Conservation (phyloP, 1,140 invertebrate genomes). For the Drosophila miranda region DNA sequence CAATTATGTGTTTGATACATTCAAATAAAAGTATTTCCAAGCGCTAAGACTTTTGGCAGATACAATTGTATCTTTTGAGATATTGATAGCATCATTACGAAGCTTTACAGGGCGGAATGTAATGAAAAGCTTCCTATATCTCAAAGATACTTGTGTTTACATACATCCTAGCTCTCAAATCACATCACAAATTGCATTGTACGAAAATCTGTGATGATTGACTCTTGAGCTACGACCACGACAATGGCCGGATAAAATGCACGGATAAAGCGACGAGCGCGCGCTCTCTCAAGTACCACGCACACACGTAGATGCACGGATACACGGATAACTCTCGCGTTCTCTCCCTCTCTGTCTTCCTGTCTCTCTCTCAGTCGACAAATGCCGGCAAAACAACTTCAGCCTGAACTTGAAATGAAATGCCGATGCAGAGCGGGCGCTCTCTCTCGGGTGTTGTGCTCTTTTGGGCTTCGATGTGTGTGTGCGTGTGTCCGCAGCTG, state of each 20-base stretch:
- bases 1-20: too few species aligned
- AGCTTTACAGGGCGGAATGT: too few species aligned
- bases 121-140: too few species aligned
- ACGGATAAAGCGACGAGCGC: constrained; percentile 50
- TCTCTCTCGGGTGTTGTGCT: constrained; percentile 24
- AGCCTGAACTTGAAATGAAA: constrained; percentile 76
- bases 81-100: too few species aligned
- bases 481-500: constrained; percentile 24
- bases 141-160: too few species aligned
- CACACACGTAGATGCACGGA: constrained; percentile 14
- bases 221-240: constrained; percentile 22
- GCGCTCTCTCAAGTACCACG: constrained; percentile 28
- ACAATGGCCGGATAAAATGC: constrained; percentile 52
- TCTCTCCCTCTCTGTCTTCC: constrained; percentile 13
- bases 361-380: constrained; percentile 18
- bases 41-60: too few species aligned
- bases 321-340: constrained; percentile 4
- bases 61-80: too few species aligned
- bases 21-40: too few species aligned
- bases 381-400: constrained; percentile 76
- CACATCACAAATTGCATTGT: background rate
- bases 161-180: background rate
- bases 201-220: constrained; percentile 18
- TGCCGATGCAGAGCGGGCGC: constrained; percentile 59
- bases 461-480: background rate